phyloP scores from a whole-genome alignment of 2,113 vertebrate species.

The Ginglymostoma cirratum region DNA sequence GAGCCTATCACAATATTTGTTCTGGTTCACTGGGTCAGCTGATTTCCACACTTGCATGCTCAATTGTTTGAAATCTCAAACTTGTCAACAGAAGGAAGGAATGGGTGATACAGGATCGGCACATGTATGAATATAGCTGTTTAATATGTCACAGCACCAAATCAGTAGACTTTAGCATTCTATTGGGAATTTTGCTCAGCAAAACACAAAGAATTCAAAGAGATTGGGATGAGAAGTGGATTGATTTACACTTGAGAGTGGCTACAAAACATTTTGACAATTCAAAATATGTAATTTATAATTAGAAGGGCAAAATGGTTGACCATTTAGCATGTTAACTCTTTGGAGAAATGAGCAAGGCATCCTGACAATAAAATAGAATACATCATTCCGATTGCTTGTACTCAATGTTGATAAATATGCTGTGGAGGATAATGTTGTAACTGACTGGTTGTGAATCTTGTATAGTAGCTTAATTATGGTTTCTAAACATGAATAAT shows the following conservation, averaged over 20 bases:
- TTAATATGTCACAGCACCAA: neutral
- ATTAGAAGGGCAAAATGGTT: neutral
- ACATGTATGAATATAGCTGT: neutral
- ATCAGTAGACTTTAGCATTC: neutral
- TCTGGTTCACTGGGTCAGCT: neutral
- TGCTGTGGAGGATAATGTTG: constrained; percentile 10
- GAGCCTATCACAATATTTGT: constrained; percentile 1
- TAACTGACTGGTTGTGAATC: neutral
- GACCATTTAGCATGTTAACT: neutral
- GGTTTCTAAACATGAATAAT: constrained; percentile 29
- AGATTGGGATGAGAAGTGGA: neutral
- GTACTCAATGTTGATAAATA: neutral
- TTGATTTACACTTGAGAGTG: too few species aligned
- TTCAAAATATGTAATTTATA: neutral
- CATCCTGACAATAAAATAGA: neutral
- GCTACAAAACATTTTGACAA: neutral
- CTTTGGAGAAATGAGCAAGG: neutral
- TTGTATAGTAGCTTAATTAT: neutral
- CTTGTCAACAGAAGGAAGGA: neutral
- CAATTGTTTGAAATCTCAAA: constrained; percentile 1
- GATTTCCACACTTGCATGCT: neutral
- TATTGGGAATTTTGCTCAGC: neutral
- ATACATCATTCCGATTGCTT: neutral
- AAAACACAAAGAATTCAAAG: neutral
- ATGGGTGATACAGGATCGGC: neutral